A percentile compares a stretch with the other conserved stretches of the same genome.
Evolutionary conservation across 2,113 vertebrate species (phyloP).

Genomic region (Crotalus tigris): DNA sequence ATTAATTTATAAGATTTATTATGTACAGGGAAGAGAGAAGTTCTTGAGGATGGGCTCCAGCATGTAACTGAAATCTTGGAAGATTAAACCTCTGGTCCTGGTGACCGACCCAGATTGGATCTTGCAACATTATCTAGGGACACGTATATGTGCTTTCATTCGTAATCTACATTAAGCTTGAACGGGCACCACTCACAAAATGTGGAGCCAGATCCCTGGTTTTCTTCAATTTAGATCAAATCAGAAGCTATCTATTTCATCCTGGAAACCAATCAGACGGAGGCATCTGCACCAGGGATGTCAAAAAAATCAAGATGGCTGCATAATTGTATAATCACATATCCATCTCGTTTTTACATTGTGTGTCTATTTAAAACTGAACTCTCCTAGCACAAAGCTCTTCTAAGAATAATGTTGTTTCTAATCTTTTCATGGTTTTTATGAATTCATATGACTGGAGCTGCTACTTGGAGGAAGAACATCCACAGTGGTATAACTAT

Average conservation of each 20-base stretch:
- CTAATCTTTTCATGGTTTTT: neutral
- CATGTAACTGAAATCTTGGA: neutral
- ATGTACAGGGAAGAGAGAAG: neutral
- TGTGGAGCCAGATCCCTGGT: neutral
- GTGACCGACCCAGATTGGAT: neutral
- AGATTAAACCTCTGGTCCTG: neutral
- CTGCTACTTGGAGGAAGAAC: neutral
- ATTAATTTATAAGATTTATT: neutral
- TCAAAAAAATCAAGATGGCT: neutral
- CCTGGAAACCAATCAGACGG: neutral
- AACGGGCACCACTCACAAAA: neutral
- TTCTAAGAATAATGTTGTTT: neutral
- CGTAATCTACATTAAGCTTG: neutral
- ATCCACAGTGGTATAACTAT: neutral
- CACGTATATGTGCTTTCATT: neutral
- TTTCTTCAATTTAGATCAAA: neutral
- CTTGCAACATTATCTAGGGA: neutral
- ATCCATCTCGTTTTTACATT: neutral
- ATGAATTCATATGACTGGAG: neutral
- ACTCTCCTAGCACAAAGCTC: neutral
- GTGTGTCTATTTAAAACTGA: neutral
- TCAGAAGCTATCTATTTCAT: neutral
- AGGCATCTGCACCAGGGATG: neutral
- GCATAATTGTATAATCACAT: neutral
- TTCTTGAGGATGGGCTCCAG: neutral